These are phyloP conservation scores for Desmophyllum pertusum DNA, from an alignment of 92 coral and sea anemone genomes.

Conservation along the genomic window DNA sequence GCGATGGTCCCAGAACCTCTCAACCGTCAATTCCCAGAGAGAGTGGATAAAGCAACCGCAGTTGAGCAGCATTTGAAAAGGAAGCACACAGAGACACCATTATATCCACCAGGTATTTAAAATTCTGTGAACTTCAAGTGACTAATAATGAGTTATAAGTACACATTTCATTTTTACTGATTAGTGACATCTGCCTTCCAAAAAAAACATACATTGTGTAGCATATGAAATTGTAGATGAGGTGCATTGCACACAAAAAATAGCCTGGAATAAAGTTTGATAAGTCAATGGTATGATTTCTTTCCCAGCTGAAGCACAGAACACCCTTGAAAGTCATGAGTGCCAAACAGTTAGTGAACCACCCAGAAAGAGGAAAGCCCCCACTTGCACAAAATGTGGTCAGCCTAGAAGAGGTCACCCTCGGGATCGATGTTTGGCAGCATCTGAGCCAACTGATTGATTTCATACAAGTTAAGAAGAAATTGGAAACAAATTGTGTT, in stretches of 20 bases:
- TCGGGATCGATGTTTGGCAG: no score
- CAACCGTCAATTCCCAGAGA: constrained; percentile 38
- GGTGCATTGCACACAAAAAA: background rate
- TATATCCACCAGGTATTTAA: constrained; percentile 37
- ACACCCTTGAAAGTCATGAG: background rate
- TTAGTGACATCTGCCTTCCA: no score
- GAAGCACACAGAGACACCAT: constrained; percentile 13
- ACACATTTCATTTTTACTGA: no score
- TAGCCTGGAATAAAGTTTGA: constrained; percentile 5
- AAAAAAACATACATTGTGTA: background rate
- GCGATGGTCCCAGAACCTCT: constrained; percentile 40
- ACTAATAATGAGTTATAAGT: no score
- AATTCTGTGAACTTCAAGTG: background rate
- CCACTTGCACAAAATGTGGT: background rate
- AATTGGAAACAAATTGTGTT: no score
- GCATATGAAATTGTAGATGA: background rate
- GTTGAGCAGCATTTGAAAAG: constrained; percentile 36
- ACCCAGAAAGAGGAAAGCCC: background rate
- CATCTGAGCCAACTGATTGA: no score
- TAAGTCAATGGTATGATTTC: background rate
- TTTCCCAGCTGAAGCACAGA: constrained; percentile 16
- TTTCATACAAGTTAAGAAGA: no score
- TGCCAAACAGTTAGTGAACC: background rate
- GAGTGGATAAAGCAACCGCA: constrained; percentile 41
- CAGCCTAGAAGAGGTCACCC: background rate